Percentiles rank a stretch among this genome's conserved stretches.
Evolutionary conservation across 2,113 vertebrate genomes (phyloP).

Genomic region (Mormyrus lacerda): DNA sequence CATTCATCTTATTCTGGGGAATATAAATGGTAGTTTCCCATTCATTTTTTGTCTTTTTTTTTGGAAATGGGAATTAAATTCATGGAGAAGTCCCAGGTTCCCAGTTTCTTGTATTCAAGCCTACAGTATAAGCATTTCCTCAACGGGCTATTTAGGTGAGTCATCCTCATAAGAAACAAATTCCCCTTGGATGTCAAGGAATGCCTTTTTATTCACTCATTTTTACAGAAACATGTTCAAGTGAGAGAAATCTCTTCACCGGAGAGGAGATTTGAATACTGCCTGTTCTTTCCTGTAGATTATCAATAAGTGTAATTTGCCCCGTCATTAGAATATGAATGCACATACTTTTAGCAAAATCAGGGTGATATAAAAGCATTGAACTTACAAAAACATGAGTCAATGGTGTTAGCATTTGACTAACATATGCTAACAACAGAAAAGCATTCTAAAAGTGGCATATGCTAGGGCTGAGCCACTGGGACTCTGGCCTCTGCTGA

Average conservation of each 20-base stretch:
- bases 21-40: slow-evolving; percentile 5
- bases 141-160: background rate
- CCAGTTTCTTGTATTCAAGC: background rate
- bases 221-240: background rate
- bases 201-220: background rate
- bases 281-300: background rate
- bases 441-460: background rate
- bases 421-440: background rate
- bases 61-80: background rate
- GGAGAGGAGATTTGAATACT: background rate
- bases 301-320: background rate
- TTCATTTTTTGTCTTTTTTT: background rate
- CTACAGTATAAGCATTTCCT: background rate
- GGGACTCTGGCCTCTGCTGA: background rate
- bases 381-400: background rate
- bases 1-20: background rate
- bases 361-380: background rate
- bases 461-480: background rate
- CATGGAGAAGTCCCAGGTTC: background rate
- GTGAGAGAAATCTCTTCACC: background rate
- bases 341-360: background rate
- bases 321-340: background rate
- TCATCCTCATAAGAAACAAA: background rate
- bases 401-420: background rate
- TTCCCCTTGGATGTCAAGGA: background rate